phyloP scores from a whole-genome alignment of 2,113 vertebrate genomes.

The Ctenodactylus gundi region DNA sequence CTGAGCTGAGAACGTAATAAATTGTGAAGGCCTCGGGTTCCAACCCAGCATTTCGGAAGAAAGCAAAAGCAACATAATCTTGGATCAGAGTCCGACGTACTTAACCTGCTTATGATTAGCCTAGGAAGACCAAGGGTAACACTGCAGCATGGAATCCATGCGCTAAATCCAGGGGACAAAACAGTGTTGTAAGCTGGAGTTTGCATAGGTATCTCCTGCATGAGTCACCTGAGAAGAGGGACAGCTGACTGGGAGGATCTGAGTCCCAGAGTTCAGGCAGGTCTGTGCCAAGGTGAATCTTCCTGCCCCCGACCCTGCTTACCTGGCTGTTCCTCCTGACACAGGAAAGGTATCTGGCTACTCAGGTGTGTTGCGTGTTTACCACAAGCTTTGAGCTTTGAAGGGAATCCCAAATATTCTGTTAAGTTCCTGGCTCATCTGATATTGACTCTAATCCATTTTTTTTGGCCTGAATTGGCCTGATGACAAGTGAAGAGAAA shows the following conservation, averaged over 20 bases:
- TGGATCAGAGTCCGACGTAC: slow-evolving; percentile 10
- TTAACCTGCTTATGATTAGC: slow-evolving; percentile 26
- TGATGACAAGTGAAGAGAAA: slow-evolving; percentile 42
- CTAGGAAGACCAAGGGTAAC: not conserved
- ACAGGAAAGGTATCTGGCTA: not conserved
- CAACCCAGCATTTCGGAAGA: no score
- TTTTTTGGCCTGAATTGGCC: slow-evolving; percentile 24
- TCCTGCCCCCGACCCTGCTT: not conserved
- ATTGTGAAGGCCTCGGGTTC: no score
- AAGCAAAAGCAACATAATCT: no score
- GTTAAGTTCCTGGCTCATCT: not conserved
- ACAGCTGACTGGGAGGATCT: not conserved
- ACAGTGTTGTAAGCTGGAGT: not conserved
- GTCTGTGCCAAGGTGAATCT: not conserved
- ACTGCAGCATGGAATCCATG: not conserved
- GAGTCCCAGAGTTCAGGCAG: not conserved
- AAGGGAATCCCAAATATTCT: not conserved
- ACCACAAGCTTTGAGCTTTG: not conserved
- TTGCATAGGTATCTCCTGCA: not conserved
- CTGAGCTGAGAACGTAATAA: no score
- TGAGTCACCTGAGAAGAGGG: not conserved
- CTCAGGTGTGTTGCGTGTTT: not conserved
- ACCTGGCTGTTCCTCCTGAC: not conserved
- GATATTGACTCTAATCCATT: not conserved
- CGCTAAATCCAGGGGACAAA: slow-evolving; percentile 24